A percentile compares a stretch with the other conserved stretches of the same genome.
Evolutionary conservation across 1,140 invertebrate species (phyloP).

Genomic region (Pachypeltis micranthus): DNA sequence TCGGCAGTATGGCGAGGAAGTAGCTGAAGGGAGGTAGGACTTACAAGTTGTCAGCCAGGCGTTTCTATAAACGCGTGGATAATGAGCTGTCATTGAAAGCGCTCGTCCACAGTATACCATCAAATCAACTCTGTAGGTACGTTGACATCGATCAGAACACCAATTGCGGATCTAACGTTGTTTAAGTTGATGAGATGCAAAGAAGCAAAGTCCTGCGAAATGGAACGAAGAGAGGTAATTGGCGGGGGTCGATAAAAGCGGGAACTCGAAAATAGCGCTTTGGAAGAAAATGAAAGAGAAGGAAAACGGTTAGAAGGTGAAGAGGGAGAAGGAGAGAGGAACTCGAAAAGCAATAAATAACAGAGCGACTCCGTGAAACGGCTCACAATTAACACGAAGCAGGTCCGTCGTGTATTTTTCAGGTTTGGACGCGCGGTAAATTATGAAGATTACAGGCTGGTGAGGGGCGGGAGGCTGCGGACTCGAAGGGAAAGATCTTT

Average conservation of each 20-base stretch:
- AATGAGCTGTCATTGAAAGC: too few species aligned
- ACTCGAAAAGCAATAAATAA: constrained; percentile 16
- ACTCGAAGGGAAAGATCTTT: not conserved
- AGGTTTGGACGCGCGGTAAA: constrained; percentile 16
- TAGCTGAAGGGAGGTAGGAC: too few species aligned
- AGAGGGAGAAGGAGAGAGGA: constrained; percentile 7
- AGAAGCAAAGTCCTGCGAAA: too few species aligned
- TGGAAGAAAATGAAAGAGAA: constrained; percentile 13
- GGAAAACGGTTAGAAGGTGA: constrained; percentile 12
- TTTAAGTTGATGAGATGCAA: too few species aligned
- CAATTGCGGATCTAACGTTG: too few species aligned
- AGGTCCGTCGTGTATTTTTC: constrained; percentile 14
- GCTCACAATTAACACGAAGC: constrained; percentile 15
- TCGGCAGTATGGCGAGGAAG: too few species aligned
- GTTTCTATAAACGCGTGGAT: too few species aligned
- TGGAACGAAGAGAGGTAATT: too few species aligned
- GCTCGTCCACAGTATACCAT: too few species aligned
- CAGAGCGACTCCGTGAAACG: constrained; percentile 16
- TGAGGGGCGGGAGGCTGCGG: not conserved
- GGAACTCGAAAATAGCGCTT: constrained; percentile 15
- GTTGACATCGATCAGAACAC: too few species aligned
- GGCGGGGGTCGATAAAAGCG: constrained; percentile 6
- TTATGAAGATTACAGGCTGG: constrained; percentile 16
- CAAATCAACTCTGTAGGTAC: too few species aligned
- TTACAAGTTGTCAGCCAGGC: too few species aligned